These are phyloP conservation scores for Percopsis omiscomaycus DNA, from an alignment of 2,797 vertebrate species.

Conservation along the genomic window DNA sequence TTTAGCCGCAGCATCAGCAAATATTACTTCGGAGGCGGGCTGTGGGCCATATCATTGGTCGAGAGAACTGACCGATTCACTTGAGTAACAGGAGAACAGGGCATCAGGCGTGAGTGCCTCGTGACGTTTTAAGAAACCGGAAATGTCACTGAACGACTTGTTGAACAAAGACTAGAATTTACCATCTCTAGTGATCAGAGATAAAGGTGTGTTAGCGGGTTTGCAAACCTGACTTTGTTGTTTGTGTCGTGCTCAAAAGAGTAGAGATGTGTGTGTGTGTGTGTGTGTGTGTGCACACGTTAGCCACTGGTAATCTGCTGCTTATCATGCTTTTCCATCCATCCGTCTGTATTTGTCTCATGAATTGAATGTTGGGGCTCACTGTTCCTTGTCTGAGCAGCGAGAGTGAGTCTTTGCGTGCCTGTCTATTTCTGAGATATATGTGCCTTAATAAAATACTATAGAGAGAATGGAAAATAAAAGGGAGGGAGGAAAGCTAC, in stretches of 20 bases:
- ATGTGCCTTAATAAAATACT: constrained; percentile 49
- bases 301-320: constrained; percentile 66
- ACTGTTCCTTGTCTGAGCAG: constrained; percentile 52
- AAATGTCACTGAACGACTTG: no score
- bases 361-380: constrained; percentile 70
- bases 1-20: no score
- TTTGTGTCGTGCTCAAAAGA: constrained; percentile 32
- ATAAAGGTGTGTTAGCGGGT: constrained; percentile 47
- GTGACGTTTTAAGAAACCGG: no score
- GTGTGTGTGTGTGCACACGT: constrained; percentile 50
- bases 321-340: constrained; percentile 72
- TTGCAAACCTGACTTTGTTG: constrained; percentile 52
- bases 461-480: constrained; percentile 10
- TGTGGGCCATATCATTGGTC: no score
- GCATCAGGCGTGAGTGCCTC: no score
- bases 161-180: no score
- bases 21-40: no score
- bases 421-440: constrained; percentile 50
- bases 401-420: constrained; percentile 38
- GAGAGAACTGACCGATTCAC: no score
- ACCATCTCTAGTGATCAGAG: constrained; percentile 20
- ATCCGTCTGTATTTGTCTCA: constrained; percentile 75
- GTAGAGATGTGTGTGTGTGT: constrained; percentile 26
- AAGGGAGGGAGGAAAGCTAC: constrained; percentile 1
- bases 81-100: no score